These are phyloP conservation scores for Ernsta delagoae DNA, from an alignment of 2,888 invertebrate genomes.

Conservation along the genomic window DNA sequence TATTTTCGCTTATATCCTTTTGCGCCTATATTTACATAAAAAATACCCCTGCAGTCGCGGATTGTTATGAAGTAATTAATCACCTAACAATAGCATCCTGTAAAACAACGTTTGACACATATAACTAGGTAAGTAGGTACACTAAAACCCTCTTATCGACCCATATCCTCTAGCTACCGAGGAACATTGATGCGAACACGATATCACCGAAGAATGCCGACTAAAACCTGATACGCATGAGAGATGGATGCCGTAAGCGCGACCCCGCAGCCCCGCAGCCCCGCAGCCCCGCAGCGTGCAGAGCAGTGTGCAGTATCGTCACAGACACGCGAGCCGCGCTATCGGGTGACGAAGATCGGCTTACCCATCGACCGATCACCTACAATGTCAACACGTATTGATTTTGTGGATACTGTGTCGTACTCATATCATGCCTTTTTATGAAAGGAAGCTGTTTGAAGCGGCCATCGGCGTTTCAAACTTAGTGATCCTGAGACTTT, in stretches of 20 bases:
- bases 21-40: too few species aligned
- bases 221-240: conserved; percentile 72
- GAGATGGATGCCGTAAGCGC: conserved; percentile 74
- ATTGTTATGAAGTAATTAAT: too few species aligned
- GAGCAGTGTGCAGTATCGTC: conserved; percentile 68
- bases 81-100: too few species aligned
- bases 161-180: not conserved
- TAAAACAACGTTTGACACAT: too few species aligned
- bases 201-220: conserved; percentile 63
- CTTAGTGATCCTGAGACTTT: too few species aligned
- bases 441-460: too few species aligned
- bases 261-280: conserved; percentile 54
- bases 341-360: conserved; percentile 69
- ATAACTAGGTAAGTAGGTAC: too few species aligned
- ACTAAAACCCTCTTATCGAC: not conserved
- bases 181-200: conserved; percentile 26
- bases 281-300: not conserved
- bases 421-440: not conserved
- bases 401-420: conserved; percentile 32
- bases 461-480: too few species aligned
- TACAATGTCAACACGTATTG: conserved; percentile 47
- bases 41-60: too few species aligned
- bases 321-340: conserved; percentile 65
- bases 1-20: too few species aligned
- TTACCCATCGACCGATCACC: conserved; percentile 68